These are phyloP conservation scores for Drosophila saltans DNA, from an alignment of 1,140 invertebrate genomes.

Conservation along the genomic window DNA sequence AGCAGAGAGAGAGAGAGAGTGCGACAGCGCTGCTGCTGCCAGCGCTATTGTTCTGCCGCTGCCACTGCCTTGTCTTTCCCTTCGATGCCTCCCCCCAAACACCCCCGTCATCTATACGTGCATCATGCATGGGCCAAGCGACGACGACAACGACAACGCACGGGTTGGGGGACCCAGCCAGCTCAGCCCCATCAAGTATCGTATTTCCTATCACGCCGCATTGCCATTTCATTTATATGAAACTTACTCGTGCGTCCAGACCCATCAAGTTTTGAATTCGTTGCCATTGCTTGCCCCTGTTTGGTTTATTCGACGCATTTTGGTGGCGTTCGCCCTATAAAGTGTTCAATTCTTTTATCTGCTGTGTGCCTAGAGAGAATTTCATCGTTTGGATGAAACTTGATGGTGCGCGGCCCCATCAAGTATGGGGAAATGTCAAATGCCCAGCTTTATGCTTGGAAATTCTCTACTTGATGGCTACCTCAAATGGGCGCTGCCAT, in stretches of 20 bases:
- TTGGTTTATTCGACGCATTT: constrained; percentile 64
- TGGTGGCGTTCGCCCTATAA: constrained; percentile 79
- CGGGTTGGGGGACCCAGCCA: constrained; percentile 60
- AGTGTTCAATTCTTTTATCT: constrained; percentile 67
- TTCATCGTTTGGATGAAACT: constrained; percentile 57
- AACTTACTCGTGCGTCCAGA: constrained; percentile 62
- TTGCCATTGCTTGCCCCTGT: constrained; percentile 21
- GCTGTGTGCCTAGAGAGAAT: constrained; percentile 44
- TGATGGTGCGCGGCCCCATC: constrained; percentile 76
- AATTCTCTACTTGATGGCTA: constrained; percentile 76
- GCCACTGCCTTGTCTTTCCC: constrained; percentile 10
- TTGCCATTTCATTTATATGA: constrained; percentile 36
- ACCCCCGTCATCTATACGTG: background rate
- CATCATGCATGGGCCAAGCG: constrained; percentile 26
- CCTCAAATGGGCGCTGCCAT: constrained; percentile 77
- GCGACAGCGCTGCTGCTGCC: background rate
- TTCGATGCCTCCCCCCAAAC: background rate
- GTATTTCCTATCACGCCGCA: constrained; percentile 20
- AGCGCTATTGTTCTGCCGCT: too few species aligned
- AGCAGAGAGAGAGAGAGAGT: constrained; percentile 1
- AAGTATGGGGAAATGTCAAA: constrained; percentile 83
- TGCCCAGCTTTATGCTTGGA: constrained; percentile 52
- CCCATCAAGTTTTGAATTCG: constrained; percentile 58
- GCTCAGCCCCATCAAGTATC: constrained; percentile 61
- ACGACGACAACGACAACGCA: constrained; percentile 40